Evolutionary conservation across 2,888 invertebrate genomes (phyloP).

Genomic region (Phorcus lineatus): DNA sequence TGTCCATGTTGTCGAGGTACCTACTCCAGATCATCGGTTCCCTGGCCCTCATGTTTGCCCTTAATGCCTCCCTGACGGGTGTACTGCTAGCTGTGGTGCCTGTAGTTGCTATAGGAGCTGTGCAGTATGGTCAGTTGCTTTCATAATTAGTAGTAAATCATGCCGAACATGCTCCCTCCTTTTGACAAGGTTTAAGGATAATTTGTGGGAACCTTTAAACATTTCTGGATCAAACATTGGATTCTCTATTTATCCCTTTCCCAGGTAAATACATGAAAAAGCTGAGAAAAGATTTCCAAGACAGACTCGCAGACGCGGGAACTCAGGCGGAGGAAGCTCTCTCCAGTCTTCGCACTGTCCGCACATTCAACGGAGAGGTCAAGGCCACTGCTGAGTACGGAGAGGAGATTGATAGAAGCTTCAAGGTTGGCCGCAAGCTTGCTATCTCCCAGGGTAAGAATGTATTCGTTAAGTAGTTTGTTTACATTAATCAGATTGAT

Average conservation of each 20-base stretch:
- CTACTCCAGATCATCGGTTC: slow-evolving; percentile 71
- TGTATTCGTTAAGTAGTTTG: neutral
- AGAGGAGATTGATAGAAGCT: slow-evolving; percentile 67
- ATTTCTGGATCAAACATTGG: too few species aligned
- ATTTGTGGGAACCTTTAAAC: too few species aligned
- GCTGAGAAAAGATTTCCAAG: slow-evolving; percentile 70
- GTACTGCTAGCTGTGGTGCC: slow-evolving; percentile 71
- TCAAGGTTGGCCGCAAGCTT: slow-evolving; percentile 67
- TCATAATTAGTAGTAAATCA: too few species aligned
- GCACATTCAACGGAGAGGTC: slow-evolving; percentile 69
- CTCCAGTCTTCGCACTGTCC: slow-evolving; percentile 71
- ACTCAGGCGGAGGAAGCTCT: slow-evolving; percentile 72
- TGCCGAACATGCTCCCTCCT: too few species aligned
- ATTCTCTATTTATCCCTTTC: neutral
- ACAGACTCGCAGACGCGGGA: slow-evolving; percentile 71
- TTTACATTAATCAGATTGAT: too few species aligned
- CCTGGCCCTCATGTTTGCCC: slow-evolving; percentile 70
- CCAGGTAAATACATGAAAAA: slow-evolving; percentile 69
- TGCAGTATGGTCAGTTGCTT: slow-evolving; percentile 69
- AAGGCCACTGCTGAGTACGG: slow-evolving; percentile 60
- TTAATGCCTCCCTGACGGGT: slow-evolving; percentile 71
- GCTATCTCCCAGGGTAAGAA: slow-evolving; percentile 66
- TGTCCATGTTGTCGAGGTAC: slow-evolving; percentile 71
- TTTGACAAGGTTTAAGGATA: too few species aligned
- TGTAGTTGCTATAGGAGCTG: slow-evolving; percentile 68